Evolutionary conservation across 1,140 invertebrate genomes (phyloP), one percentile per base, ranked within the genome.

Genomic region (Episyrphus balteatus): DNA sequence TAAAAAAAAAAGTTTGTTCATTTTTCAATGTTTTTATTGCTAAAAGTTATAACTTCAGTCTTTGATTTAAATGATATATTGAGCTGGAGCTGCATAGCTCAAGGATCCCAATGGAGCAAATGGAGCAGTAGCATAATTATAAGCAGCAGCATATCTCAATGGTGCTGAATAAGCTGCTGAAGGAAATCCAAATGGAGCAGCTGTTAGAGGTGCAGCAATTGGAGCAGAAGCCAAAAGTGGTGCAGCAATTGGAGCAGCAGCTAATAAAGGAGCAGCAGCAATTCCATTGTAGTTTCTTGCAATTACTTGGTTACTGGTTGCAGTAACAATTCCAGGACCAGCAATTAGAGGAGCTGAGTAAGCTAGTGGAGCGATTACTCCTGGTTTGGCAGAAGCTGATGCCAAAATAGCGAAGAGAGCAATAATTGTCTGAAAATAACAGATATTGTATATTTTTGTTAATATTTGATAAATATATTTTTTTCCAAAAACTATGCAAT

Each of bases 251-350:
- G 51, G 50, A 14, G 55, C 47, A 11, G 46, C 48, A 14, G 48
- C 49, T 14, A 52, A 46, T 26, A 55, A 42, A 5, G 56, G 50
- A 33, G 52, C 51, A 11, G 51, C 49, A 17, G 54, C 51, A 36
- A 53, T 53, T 13, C 57, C 59, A 46, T 61, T 61, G 44, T 56
- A 63, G 48, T 68, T 64, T 26, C 62, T 60, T 36, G 62, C 57
- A 42, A 68, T 51, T 34, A 58, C 57, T 49, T 69, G 66, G 15
- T 59, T 66, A 53, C 66, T 67, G 43, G 56, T 59, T 12, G 67
- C 61, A 12, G 63, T 61, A 10, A 65, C 59, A 21, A 61, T 31
- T 1, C 54, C 48, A 19, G 55, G 50, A 32, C 59, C 69, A 10
- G 58, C 61, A 18, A 64, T 30, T 5, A 58, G 11, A n/a, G 58